A percentile compares a stretch with the other conserved stretches of the same genome.
phyloP scores from a whole-genome alignment of 92 coral and sea anemone species.

The Porites evermanni region DNA sequence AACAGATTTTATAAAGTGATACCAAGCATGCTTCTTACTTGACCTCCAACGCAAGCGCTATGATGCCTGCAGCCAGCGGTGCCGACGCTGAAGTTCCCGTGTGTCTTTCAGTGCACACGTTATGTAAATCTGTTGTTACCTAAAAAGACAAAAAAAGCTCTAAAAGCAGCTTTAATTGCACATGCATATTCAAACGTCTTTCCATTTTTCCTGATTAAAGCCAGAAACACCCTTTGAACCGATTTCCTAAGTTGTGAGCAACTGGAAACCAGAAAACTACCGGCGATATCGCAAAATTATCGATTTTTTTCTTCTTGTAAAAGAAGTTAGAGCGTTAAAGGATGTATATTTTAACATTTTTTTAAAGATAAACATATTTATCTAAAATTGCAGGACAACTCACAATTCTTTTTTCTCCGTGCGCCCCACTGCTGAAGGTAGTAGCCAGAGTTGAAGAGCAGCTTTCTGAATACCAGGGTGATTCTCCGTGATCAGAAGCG shows the following conservation, averaged over 20 bases:
- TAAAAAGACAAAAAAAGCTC: slow-evolving; percentile 16
- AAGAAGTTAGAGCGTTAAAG: too few relatives aligned
- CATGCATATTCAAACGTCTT: too few relatives aligned
- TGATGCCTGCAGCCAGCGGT: slow-evolving; percentile 97
- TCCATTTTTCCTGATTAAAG: background rate
- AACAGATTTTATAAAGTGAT: background rate
- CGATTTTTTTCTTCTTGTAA: too few relatives aligned
- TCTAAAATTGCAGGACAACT: slow-evolving; percentile 27
- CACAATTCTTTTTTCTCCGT: slow-evolving; percentile 91
- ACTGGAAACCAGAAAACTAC: background rate
- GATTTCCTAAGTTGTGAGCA: too few relatives aligned
- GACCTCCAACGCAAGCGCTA: slow-evolving; percentile 95
- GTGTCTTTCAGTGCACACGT: slow-evolving; percentile 92
- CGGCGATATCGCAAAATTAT: background rate
- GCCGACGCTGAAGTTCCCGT: slow-evolving; percentile 99
- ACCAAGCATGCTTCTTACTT: slow-evolving; percentile 70
- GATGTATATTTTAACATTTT: background rate
- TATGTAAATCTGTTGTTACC: slow-evolving; percentile 96
- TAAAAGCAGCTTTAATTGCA: too few relatives aligned
- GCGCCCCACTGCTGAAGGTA: slow-evolving; percentile 97
- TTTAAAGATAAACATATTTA: background rate
- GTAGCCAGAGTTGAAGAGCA: slow-evolving; percentile 98
- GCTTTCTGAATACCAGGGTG: slow-evolving; percentile 99
- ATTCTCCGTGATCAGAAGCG: slow-evolving; percentile 96
- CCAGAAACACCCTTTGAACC: too few relatives aligned